These are phyloP conservation scores for Takifugu rubripes DNA, from an alignment of 2,797 vertebrate species.

Conservation along the genomic window DNA sequence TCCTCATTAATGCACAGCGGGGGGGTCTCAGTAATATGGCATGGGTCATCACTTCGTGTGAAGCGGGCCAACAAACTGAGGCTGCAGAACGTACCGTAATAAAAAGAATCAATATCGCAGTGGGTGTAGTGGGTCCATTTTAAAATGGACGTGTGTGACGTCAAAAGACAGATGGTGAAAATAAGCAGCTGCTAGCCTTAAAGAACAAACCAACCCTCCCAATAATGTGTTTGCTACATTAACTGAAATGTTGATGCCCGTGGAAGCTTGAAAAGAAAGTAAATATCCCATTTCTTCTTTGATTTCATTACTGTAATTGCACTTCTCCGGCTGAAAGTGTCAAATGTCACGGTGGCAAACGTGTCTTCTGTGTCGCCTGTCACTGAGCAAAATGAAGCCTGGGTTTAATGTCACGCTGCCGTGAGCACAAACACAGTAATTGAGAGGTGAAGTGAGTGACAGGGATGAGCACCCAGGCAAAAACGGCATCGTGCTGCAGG, in stretches of 20 bases:
- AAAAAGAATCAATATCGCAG: constrained; percentile 50
- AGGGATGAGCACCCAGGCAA: constrained; percentile 74
- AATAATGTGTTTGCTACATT: constrained; percentile 28
- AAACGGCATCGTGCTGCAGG: constrained; percentile 60
- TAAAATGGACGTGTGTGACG: constrained; percentile 7
- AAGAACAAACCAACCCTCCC: constrained; percentile 20
- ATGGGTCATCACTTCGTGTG: constrained; percentile 53
- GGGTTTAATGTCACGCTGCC: constrained; percentile 76
- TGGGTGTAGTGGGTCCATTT: not conserved
- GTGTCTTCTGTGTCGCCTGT: constrained; percentile 68
- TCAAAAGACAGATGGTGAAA: not conserved
- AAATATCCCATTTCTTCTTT: constrained; percentile 53
- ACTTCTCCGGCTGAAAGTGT: constrained; percentile 43
- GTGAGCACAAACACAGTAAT: constrained; percentile 79
- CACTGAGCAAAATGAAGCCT: constrained; percentile 75
- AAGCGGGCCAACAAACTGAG: constrained; percentile 45
- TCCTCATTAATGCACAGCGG: constrained; percentile 65
- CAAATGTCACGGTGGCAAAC: constrained; percentile 65
- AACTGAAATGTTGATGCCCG: constrained; percentile 39
- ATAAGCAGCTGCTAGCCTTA: constrained; percentile 20
- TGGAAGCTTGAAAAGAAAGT: constrained; percentile 41
- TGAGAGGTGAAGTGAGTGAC: constrained; percentile 78
- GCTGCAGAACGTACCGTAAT: constrained; percentile 25
- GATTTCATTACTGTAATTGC: constrained; percentile 69
- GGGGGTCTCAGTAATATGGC: constrained; percentile 58